Evolutionary conservation across 2,113 vertebrate genomes (phyloP).

Genomic region (Tupaia tana): DNA sequence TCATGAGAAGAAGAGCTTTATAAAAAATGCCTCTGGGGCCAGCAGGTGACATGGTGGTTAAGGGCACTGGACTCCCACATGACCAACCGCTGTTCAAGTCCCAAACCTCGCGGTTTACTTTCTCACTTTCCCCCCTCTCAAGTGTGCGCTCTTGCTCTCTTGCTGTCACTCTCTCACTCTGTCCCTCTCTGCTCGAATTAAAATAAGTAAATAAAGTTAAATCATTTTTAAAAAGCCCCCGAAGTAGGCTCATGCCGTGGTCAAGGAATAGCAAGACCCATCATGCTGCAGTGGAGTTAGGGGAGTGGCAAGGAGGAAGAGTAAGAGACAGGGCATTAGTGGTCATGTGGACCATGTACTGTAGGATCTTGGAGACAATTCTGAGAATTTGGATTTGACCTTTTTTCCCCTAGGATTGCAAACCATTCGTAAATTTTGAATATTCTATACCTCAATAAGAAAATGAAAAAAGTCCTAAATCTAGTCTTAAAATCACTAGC

Average conservation of each 20-base stretch:
- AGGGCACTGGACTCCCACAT: too few relatives aligned
- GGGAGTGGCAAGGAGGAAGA: background rate
- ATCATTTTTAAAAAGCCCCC: too few relatives aligned
- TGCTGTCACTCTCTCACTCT: too few relatives aligned
- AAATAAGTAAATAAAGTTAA: too few relatives aligned
- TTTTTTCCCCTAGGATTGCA: background rate
- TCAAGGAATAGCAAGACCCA: background rate
- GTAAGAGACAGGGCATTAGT: background rate
- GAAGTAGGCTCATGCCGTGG: background rate
- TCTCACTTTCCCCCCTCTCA: too few relatives aligned
- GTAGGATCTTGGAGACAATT: background rate
- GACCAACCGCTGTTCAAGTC: too few relatives aligned
- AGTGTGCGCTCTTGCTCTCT: too few relatives aligned
- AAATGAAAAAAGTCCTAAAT: background rate
- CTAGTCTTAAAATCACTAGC: constrained; percentile 19
- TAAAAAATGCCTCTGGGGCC: too few relatives aligned
- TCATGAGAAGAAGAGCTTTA: background rate
- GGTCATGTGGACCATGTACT: background rate
- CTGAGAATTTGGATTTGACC: background rate
- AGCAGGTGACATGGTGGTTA: too few relatives aligned
- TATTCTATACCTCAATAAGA: constrained; percentile 2
- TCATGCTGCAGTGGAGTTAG: background rate
- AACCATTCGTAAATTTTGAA: background rate
- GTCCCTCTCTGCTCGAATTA: too few relatives aligned
- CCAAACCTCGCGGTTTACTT: too few relatives aligned